phyloP scores from a whole-genome alignment of 1,140 invertebrate genomes.

The Orius laevigatus region DNA sequence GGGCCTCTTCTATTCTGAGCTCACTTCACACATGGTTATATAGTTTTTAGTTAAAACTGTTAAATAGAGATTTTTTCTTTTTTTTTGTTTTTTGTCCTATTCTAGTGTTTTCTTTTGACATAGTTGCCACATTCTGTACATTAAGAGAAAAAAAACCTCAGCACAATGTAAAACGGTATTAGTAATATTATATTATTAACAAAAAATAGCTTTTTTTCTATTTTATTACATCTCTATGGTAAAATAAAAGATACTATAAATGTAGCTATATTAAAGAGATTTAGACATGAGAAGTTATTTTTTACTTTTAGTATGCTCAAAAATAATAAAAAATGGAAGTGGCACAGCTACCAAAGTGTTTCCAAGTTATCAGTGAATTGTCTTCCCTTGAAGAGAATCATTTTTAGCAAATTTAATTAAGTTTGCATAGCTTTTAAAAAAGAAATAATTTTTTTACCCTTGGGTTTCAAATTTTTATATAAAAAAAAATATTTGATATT shows the following conservation, averaged over 20 bases:
- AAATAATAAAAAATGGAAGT: constrained; percentile 13
- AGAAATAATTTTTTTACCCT: neutral
- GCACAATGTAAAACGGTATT: constrained; percentile 21
- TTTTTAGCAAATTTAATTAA: constrained; percentile 15
- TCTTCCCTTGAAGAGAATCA: constrained; percentile 16
- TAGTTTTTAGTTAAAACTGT: constrained; percentile 4
- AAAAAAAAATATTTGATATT: constrained; percentile 7
- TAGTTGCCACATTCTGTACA: constrained; percentile 16
- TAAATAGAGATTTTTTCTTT: neutral
- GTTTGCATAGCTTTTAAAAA: constrained; percentile 13
- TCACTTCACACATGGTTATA: constrained; percentile 11
- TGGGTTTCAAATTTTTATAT: constrained; percentile 4
- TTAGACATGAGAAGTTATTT: constrained; percentile 23
- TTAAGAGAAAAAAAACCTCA: constrained; percentile 19
- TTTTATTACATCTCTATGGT: constrained; percentile 23
- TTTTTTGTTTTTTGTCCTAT: constrained; percentile 10
- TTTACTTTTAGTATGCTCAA: constrained; percentile 23
- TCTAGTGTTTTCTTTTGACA: constrained; percentile 13
- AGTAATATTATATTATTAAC: too few relatives aligned
- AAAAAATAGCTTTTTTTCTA: constrained; percentile 24
- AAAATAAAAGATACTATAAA: constrained; percentile 21
- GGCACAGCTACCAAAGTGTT: constrained; percentile 17
- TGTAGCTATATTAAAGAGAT: constrained; percentile 21
- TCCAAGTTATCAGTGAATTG: constrained; percentile 19
- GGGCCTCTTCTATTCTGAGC: neutral